These are phyloP conservation scores for Sceliomorpha sp. DNA, from an alignment of 2,888 invertebrate species.

Conservation along the genomic window DNA sequence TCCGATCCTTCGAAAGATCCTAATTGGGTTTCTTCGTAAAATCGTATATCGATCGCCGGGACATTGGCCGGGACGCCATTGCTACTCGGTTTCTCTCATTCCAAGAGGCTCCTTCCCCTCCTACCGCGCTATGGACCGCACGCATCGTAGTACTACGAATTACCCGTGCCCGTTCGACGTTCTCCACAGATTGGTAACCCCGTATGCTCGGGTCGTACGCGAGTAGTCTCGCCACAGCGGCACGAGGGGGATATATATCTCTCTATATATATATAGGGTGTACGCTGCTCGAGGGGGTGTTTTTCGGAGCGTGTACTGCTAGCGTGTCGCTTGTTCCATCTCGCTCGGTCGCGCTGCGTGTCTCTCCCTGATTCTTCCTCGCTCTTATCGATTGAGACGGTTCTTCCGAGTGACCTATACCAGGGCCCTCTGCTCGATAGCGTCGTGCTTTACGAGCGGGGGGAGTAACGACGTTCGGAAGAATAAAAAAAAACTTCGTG, in stretches of 20 bases:
- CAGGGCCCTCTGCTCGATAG: constrained; percentile 40
- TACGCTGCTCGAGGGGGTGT: constrained; percentile 23
- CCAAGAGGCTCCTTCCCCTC: constrained; percentile 16
- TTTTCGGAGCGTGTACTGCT: constrained; percentile 1
- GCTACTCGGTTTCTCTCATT: constrained; percentile 28
- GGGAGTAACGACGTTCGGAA: too few relatives aligned
- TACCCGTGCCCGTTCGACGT: constrained; percentile 8
- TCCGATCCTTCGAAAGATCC: too few relatives aligned
- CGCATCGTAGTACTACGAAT: constrained; percentile 29
- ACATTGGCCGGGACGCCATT: constrained; percentile 50
- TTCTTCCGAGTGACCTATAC: constrained; percentile 57
- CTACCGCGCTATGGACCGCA: constrained; percentile 6
- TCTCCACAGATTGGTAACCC: too few relatives aligned
- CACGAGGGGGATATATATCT: too few relatives aligned
- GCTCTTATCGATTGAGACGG: constrained; percentile 55
- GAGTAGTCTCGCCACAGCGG: constrained; percentile 31
- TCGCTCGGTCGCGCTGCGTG: constrained; percentile 39
- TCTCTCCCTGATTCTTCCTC: constrained; percentile 52
- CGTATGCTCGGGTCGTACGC: constrained; percentile 8
- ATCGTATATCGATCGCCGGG: constrained; percentile 48
- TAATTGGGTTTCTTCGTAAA: constrained; percentile 13
- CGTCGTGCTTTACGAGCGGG: constrained; percentile 16
- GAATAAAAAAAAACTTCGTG: too few relatives aligned
- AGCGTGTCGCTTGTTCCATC: constrained; percentile 40
- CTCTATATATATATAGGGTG: constrained; percentile 48